Conservation (phyloP, 2,888 invertebrate genomes). For the Epinotia nisella region DNA sequence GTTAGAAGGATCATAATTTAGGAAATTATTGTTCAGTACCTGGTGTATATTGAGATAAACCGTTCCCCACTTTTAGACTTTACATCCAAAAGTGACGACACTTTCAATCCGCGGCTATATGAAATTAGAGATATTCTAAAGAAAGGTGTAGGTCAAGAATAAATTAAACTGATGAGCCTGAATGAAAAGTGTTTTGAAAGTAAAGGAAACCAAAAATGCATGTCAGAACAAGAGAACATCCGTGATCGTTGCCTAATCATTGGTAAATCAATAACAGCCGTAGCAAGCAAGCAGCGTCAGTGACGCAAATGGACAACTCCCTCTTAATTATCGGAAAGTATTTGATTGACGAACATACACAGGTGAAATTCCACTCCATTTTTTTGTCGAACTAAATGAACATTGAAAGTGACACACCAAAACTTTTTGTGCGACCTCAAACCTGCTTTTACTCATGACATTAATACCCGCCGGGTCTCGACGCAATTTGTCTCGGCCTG, state of each 20-base stretch:
- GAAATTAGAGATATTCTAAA: too few relatives aligned
- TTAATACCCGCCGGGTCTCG: neutral
- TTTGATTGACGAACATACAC: neutral
- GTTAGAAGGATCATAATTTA: too few relatives aligned
- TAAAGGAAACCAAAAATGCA: neutral
- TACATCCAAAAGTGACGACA: too few relatives aligned
- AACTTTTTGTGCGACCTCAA: slow-evolving; percentile 16
- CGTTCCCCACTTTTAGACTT: too few relatives aligned
- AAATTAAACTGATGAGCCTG: too few relatives aligned
- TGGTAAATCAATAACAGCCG: neutral
- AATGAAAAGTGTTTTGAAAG: neutral
- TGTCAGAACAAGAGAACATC: neutral
- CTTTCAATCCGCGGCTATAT: too few relatives aligned
- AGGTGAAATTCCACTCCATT: neutral
- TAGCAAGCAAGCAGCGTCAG: neutral
- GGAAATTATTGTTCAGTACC: too few relatives aligned
- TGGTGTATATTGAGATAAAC: too few relatives aligned
- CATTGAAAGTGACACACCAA: slow-evolving; percentile 17
- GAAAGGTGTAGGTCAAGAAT: too few relatives aligned
- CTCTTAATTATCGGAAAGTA: neutral
- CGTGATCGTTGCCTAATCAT: neutral
- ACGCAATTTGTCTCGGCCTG: slow-evolving; percentile 26
- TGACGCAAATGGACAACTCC: neutral
- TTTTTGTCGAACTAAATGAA: neutral
- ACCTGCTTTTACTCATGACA: neutral